These are phyloP conservation scores for Gallinago solitaria DNA, from an alignment of 2,797 vertebrate species.

Conservation along the genomic window DNA sequence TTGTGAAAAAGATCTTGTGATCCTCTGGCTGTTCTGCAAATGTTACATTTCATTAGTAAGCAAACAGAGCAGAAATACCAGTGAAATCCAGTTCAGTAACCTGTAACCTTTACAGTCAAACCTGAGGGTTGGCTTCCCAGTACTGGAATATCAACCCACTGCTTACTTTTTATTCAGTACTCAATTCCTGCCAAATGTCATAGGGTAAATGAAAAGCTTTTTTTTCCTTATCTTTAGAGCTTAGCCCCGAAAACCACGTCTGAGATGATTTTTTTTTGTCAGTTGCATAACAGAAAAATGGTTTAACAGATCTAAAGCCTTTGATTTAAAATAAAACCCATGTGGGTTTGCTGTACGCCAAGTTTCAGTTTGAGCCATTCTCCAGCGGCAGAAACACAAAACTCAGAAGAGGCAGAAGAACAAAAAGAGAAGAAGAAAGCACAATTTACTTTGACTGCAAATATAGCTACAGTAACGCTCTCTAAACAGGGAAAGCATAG, in stretches of 20 bases:
- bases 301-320: conserved; percentile 30
- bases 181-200: conserved; percentile 18
- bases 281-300: conserved; percentile 52
- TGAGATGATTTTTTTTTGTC: background rate
- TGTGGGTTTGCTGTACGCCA: background rate
- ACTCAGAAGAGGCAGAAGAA: background rate
- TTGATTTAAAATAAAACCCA: conserved; percentile 39
- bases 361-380: background rate
- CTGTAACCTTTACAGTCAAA: background rate
- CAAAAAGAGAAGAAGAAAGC: background rate
- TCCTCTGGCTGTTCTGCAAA: background rate
- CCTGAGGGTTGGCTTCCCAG: background rate
- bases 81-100: background rate
- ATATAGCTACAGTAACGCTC: background rate
- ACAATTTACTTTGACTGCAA: background rate
- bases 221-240: conserved; percentile 35
- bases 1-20: background rate
- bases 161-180: background rate
- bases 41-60: background rate
- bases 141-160: background rate
- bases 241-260: background rate
- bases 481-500: background rate
- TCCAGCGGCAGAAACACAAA: background rate
- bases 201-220: conserved; percentile 45
- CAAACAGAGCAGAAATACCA: background rate